Conservation (phyloP, 2,888 invertebrate species). For the Pyrgus malvae region DNA sequence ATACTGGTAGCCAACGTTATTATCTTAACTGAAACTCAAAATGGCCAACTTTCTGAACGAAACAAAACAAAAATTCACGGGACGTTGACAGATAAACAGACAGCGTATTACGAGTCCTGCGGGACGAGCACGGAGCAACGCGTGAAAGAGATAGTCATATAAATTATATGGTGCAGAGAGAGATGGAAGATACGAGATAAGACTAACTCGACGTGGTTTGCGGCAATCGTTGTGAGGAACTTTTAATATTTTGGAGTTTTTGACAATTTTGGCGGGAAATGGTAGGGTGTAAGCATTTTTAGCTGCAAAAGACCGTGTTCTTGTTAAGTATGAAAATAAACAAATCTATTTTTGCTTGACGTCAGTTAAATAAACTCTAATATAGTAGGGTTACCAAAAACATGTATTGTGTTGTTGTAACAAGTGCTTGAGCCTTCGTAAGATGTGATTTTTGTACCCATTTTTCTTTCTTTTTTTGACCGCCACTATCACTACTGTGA, state of each 20-base stretch:
- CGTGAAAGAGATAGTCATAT: not conserved
- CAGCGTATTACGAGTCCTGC: slow-evolving; percentile 20
- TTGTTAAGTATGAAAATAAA: no score
- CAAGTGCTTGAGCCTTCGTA: no score
- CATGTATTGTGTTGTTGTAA: no score
- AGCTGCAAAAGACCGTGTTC: no score
- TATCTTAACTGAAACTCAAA: not conserved
- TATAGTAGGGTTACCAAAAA: no score
- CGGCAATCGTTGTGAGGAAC: slow-evolving; percentile 3
- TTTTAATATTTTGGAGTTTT: slow-evolving; percentile 11
- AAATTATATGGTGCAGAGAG: not conserved
- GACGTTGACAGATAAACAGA: slow-evolving; percentile 28
- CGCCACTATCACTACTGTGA: no score
- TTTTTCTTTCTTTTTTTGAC: no score
- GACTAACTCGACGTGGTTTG: slow-evolving; percentile 13
- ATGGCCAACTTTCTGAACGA: slow-evolving; percentile 11
- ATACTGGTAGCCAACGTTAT: not conserved
- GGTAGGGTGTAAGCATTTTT: no score
- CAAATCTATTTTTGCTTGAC: no score
- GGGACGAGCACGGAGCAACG: slow-evolving; percentile 14
- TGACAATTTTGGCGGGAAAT: no score
- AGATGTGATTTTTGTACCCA: no score
- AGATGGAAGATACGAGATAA: slow-evolving; percentile 1
- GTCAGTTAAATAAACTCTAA: no score
- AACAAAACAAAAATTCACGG: slow-evolving; percentile 23